Evolutionary conservation across 2,797 vertebrate genomes (phyloP), one percentile per base, ranked within the genome.

Genomic region (Diglossa cyanea): DNA sequence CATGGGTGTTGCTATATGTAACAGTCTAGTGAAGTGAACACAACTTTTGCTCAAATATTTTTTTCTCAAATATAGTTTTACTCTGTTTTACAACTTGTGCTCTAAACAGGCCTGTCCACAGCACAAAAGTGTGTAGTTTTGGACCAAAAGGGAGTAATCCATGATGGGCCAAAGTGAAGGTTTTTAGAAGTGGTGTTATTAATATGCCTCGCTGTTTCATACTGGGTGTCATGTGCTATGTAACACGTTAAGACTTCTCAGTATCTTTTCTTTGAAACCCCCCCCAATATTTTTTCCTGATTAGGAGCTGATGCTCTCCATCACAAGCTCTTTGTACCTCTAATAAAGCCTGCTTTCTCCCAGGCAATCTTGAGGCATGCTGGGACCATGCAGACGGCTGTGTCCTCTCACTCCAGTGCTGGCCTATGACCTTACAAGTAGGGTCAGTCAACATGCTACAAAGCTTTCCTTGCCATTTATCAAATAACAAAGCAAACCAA

Each of bases 381-480:
- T 75, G 94, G 84, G 88, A 91, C 93, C 85, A 65, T 0, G 88
- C 86, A 95, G 90, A 48, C 63, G 48, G 76, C 86, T 81, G 71
- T 76, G 91, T 94, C 87, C 93, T 74, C 92, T 92, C 68, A 53
- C 53, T 90, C 84, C 51, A 42, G 48, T 4, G 17, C 53, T 94
- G 88, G 66, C 90, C 84, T 72, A 47, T 80, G 94, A 90, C 97
- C 93, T 95, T 88, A 90, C 50, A 77, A 93, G 86, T 79, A 84
- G 86, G 89, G 74, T 86, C 94, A 93, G 90, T 95, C 86, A 81
- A 91, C 93, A 76, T 5, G 40, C 71, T 75, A 83, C 89, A 95
- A 90, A 67, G 86, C 87, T 97, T 95, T 86, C 62, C 79, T 94
- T 81, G 80, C 95, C 90, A 67, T 97, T 97, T 97, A 94, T 96